Base-by-base conservation (phyloP, 2,113 vertebrate species). In the Hypocryptadius cinnamomeus region DNA sequence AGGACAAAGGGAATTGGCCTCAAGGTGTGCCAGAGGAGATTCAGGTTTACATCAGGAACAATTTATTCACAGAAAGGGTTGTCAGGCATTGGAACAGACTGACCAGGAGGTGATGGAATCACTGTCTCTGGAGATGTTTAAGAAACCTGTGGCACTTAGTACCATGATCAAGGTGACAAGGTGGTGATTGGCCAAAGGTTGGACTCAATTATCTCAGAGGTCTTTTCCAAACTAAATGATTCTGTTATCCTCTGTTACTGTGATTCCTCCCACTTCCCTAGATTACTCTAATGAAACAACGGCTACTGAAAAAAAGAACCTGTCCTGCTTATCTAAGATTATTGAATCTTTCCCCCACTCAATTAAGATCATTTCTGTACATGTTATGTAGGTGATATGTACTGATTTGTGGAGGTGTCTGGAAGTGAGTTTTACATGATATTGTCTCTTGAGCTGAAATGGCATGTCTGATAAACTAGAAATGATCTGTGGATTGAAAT, bases 311-410 rank as follows among this genome's bases (percentile, higher is more conserved):
- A 60, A 17, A 42, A 31, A 44, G 1, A 47, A 10, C 12, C 5
- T 69, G 19, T 56, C 3, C 25, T 47, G 5, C 19, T 78, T 4
- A 35, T n/a, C 20, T 66, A 33, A 51, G 13, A 65, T 42, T 54
- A 63, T 30, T 8, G 2, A 48, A 4, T 30, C 6, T 42, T 80
- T 47, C 71, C 30, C 33, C 9, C 19, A 40, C 22, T 51, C 28
- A 35, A 2, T 80, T 37, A 80, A 73, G 21, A n/a, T 60, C 0
- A 27, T 40, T 91, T 85, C 22, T 44, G 3, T 48, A 18, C 5
- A 1, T 35, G 7, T 47, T 45, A 30, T 3, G 2, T 45, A 59
- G 24, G 2, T 39, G 6, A 60, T 45, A 33, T 5, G 2, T 42
- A 66, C 47, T 25, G 2, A 22, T 10, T 8, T 84, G 53, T 89